Evolutionary conservation across 2,797 vertebrate species (phyloP).

Genomic region (Australoheros facetus): DNA sequence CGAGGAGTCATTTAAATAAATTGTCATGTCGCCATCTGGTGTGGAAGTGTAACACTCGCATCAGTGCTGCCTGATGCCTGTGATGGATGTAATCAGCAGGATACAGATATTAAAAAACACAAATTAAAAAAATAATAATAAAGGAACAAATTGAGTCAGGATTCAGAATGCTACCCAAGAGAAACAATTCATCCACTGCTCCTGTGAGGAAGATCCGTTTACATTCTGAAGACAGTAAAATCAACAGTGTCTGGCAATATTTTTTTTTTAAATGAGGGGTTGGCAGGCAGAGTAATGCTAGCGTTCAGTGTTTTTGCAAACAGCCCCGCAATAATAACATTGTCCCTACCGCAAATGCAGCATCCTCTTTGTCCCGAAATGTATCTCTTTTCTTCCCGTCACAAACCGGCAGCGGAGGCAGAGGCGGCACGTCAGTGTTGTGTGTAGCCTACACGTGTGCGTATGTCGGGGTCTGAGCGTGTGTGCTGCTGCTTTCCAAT

Average conservation of each 20-base stretch:
- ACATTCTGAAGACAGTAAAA: no score
- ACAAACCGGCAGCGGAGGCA: conserved; percentile 70
- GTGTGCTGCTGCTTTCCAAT: conserved; percentile 50
- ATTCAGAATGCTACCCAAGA: neutral
- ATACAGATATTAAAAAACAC: conserved; percentile 2
- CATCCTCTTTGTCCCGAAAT: conserved; percentile 56
- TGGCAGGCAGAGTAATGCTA: neutral
- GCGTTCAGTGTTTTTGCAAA: neutral
- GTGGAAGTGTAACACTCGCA: conserved; percentile 55
- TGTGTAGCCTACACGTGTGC: conserved; percentile 22
- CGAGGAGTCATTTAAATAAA: conserved; percentile 44
- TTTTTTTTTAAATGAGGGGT: neutral
- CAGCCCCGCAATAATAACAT: conserved; percentile 10
- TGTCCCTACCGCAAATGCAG: conserved; percentile 75
- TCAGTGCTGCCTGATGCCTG: conserved; percentile 9
- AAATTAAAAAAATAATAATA: neutral
- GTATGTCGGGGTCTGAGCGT: conserved; percentile 30
- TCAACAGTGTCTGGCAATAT: no score
- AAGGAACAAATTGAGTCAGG: neutral
- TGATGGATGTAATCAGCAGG: neutral
- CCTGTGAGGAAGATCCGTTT: neutral
- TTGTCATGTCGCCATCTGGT: conserved; percentile 69
- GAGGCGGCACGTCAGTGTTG: conserved; percentile 57
- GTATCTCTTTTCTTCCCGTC: conserved; percentile 70
- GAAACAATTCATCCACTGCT: neutral